Percentiles rank a stretch among this genome's conserved stretches.
These are phyloP conservation scores for Drosophila fulvimacula DNA, from an alignment of 2,888 invertebrate species.

Conservation along the genomic window DNA sequence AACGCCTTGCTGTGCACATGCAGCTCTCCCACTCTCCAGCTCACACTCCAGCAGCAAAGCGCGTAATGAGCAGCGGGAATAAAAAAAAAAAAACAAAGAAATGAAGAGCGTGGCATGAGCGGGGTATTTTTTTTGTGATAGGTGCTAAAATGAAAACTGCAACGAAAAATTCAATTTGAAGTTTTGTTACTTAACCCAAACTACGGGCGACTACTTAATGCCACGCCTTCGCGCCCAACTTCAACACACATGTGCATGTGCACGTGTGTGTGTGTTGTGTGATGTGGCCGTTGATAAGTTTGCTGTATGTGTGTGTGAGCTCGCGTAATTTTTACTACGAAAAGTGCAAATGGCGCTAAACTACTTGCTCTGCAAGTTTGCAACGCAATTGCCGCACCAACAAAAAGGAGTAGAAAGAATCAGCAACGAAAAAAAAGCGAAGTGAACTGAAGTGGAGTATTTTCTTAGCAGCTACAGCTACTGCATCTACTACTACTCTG, in stretches of 20 bases:
- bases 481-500: constrained; percentile 14
- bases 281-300: constrained; percentile 71
- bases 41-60: constrained; percentile 4
- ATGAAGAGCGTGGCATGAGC: constrained; percentile 26
- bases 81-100: constrained; percentile 26
- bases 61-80: constrained; percentile 60
- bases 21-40: background rate
- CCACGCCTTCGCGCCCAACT: constrained; percentile 56
- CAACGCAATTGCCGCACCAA: constrained; percentile 70
- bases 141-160: constrained; percentile 77
- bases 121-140: constrained; percentile 72
- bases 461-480: constrained; percentile 26
- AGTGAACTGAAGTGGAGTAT: constrained; percentile 31
- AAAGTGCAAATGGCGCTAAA: constrained; percentile 80
- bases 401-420: constrained; percentile 11
- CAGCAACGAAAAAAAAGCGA: constrained; percentile 11
- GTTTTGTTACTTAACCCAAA: constrained; percentile 80
- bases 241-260: constrained; percentile 39
- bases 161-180: constrained; percentile 77
- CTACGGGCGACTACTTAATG: constrained; percentile 76
- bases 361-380: constrained; percentile 78
- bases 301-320: constrained; percentile 15
- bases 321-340: constrained; percentile 77
- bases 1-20: constrained; percentile 15
- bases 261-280: constrained; percentile 25